phyloP scores from a whole-genome alignment of 2,797 vertebrate species.

The Lacerta viridis region DNA sequence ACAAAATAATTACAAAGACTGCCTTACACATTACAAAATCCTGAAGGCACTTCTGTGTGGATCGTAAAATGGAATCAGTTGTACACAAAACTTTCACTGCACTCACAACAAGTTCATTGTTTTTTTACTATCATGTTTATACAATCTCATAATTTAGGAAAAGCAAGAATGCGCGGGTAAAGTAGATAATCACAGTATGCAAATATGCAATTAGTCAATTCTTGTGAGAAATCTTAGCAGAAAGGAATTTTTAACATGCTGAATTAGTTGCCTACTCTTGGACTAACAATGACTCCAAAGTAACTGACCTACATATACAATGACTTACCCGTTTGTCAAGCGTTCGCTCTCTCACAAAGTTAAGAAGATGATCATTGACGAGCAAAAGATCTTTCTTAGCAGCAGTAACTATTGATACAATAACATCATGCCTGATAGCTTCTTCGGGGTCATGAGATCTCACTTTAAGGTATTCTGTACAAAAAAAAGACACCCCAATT shows the following conservation, averaged over 20 bases:
- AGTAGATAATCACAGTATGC: background rate
- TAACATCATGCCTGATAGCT: conserved; percentile 97
- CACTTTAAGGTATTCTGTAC: conserved; percentile 94
- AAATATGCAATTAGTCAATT: background rate
- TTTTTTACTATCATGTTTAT: background rate
- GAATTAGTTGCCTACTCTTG: background rate
- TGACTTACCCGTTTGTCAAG: conserved; percentile 94
- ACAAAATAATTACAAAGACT: conserved; percentile 1
- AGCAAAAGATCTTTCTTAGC: conserved; percentile 97
- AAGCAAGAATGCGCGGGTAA: background rate
- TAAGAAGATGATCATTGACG: conserved; percentile 95
- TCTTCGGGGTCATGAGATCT: conserved; percentile 98
- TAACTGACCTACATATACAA: conserved; percentile 16
- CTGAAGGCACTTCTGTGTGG: background rate
- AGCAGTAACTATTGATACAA: conserved; percentile 98
- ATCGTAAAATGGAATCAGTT: background rate
- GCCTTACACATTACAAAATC: background rate
- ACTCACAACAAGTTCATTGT: background rate
- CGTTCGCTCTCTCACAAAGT: conserved; percentile 96
- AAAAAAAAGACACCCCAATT: conserved; percentile 55
- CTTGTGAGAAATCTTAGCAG: background rate
- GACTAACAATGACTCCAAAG: background rate
- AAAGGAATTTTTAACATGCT: background rate
- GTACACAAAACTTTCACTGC: background rate
- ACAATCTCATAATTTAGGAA: background rate